Evolutionary conservation across 2,797 vertebrate species (phyloP).

Genomic region (Esox lucius): DNA sequence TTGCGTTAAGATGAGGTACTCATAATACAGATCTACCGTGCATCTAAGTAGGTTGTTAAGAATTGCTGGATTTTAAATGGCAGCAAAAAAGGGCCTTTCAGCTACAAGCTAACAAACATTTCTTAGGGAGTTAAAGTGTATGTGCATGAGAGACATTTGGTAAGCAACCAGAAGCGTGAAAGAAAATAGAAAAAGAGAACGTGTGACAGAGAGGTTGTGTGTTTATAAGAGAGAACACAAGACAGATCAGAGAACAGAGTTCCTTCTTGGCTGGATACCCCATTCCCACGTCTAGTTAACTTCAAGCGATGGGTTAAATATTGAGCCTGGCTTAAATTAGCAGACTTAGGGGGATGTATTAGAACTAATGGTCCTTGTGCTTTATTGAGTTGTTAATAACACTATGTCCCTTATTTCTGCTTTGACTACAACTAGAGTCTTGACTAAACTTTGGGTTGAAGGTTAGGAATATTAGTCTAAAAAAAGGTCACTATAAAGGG

Average conservation of each 20-base stretch:
- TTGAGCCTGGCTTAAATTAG: slow-evolving; percentile 8
- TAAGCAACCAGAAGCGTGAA: no score
- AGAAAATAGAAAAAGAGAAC: no score
- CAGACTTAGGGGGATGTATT: not conserved
- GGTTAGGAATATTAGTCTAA: not conserved
- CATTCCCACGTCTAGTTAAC: not conserved
- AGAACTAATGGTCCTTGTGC: not conserved
- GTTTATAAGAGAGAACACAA: not conserved
- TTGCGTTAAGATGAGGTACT: slow-evolving; percentile 5
- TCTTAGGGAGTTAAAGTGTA: no score
- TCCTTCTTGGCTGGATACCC: slow-evolving; percentile 3
- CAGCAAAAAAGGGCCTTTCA: slow-evolving; percentile 1
- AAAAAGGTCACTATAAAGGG: not conserved
- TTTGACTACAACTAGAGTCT: not conserved
- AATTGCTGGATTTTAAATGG: not conserved
- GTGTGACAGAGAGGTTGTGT: not conserved
- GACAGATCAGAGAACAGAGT: not conserved
- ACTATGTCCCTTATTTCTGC: not conserved
- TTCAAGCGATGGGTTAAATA: not conserved
- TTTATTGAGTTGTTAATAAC: slow-evolving; percentile 11
- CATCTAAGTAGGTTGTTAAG: not conserved
- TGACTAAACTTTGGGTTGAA: not conserved
- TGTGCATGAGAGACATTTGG: no score
- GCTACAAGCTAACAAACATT: no score
- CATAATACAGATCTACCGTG: not conserved